phyloP scores from a whole-genome alignment of 2,888 invertebrate genomes.

The Leptothorax acervorum region DNA sequence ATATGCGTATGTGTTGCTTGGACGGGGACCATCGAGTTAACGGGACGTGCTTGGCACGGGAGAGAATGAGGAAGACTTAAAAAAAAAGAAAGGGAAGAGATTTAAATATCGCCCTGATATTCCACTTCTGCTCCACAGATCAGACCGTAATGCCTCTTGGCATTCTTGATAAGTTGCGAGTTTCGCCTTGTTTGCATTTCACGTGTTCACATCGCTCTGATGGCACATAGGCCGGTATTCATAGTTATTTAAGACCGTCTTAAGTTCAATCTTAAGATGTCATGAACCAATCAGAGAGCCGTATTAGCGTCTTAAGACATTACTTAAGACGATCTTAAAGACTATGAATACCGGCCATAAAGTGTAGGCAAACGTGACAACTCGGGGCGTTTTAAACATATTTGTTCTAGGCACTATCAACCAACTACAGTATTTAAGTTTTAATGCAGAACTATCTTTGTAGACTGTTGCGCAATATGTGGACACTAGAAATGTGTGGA shows the following conservation, averaged over 20 bases:
- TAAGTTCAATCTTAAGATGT: too few relatives aligned
- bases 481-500: background rate
- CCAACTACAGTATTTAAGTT: background rate
- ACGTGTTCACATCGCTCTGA: background rate
- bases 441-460: background rate
- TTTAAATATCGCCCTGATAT: background rate
- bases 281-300: too few relatives aligned
- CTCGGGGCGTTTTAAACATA: too few relatives aligned
- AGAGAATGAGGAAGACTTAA: background rate
- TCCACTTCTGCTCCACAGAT: background rate
- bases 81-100: background rate
- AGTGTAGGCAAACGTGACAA: background rate
- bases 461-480: too few relatives aligned
- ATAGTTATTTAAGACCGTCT: too few relatives aligned
- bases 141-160: background rate
- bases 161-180: background rate
- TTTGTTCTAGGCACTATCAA: background rate
- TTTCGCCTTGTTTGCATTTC: background rate
- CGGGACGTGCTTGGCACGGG: background rate
- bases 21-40: background rate
- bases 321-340: too few relatives aligned
- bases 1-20: background rate
- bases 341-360: too few relatives aligned
- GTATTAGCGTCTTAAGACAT: too few relatives aligned
- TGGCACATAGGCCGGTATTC: too few relatives aligned